Percentiles rank a stretch among this genome's conserved stretches.
Evolutionary conservation across 2,797 vertebrate genomes (phyloP).

Genomic region (Manis javanica): DNA sequence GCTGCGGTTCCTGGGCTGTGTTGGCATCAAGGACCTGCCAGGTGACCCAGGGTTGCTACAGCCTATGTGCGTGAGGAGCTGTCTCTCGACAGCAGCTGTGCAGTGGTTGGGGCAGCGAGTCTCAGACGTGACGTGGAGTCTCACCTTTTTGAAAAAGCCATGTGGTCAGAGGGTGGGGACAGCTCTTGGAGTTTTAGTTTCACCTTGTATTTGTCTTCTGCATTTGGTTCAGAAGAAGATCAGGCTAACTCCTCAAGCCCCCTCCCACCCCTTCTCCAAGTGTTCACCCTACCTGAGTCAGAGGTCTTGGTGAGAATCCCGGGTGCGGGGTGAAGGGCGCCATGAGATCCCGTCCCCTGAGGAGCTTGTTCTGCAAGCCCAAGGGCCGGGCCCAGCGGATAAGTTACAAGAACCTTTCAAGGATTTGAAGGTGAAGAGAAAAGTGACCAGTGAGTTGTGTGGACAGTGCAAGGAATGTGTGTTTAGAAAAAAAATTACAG

Average conservation of each 20-base stretch:
- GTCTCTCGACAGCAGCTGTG: accelerated
- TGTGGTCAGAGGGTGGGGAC: neutral
- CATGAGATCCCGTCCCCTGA: neutral
- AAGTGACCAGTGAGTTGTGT: neutral
- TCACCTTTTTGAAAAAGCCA: neutral
- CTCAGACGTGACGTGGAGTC: neutral
- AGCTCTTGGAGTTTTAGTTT: neutral
- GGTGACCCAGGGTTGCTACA: constrained; percentile 83
- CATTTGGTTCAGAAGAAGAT: neutral
- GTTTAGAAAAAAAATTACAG: neutral
- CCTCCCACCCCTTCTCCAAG: neutral
- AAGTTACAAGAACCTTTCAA: neutral
- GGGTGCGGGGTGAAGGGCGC: too few species aligned
- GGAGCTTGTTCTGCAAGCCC: neutral
- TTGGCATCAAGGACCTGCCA: constrained; percentile 95
- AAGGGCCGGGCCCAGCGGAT: too few species aligned
- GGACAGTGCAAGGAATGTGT: neutral
- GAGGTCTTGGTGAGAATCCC: neutral
- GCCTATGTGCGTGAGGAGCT: accelerated
- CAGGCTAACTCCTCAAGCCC: neutral
- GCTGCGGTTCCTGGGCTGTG: constrained; percentile 96
- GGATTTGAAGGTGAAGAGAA: neutral
- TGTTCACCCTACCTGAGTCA: neutral
- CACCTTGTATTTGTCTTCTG: neutral
- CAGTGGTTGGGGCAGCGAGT: too few species aligned